phyloP scores from a whole-genome alignment of 2,113 vertebrate species.

The Sula dactylatra region DNA sequence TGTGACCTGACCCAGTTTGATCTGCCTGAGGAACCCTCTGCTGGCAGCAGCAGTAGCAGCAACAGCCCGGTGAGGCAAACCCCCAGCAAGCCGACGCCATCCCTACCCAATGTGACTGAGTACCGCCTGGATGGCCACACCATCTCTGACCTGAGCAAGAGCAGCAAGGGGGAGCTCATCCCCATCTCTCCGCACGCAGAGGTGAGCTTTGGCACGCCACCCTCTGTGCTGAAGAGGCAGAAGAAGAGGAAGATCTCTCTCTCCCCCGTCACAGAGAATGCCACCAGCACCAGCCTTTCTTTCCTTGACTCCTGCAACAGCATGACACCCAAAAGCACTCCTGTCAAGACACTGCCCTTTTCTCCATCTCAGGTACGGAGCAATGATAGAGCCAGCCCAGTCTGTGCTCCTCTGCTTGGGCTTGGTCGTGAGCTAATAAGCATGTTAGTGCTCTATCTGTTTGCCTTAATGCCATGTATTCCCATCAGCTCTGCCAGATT shows the following conservation, averaged over 20 bases:
- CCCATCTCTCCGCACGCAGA: constrained; percentile 89
- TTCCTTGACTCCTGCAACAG: constrained; percentile 81
- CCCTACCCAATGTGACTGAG: constrained; percentile 75
- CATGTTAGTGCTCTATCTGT: background rate
- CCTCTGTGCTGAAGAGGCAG: constrained; percentile 85
- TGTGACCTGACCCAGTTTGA: constrained; percentile 93
- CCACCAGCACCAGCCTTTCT: constrained; percentile 65
- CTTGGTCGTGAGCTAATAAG: background rate
- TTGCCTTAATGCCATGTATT: background rate
- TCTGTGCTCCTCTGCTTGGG: background rate
- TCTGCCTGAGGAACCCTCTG: constrained; percentile 80
- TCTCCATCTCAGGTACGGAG: constrained; percentile 91
- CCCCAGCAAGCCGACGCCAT: background rate
- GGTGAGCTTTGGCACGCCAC: constrained; percentile 79
- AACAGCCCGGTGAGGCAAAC: background rate
- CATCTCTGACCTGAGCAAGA: constrained; percentile 90
- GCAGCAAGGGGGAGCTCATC: constrained; percentile 93
- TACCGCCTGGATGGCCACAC: constrained; percentile 91
- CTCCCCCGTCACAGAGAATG: constrained; percentile 80
- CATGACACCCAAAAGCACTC: constrained; percentile 94
- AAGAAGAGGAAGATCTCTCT: constrained; percentile 84
- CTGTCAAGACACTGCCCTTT: constrained; percentile 92
- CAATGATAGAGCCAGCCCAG: background rate
- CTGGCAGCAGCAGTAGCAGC: constrained; percentile 30
- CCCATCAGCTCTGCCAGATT: background rate